Evolutionary conservation across 1,140 invertebrate species (phyloP).

Genomic region (Holotrichia oblita): DNA sequence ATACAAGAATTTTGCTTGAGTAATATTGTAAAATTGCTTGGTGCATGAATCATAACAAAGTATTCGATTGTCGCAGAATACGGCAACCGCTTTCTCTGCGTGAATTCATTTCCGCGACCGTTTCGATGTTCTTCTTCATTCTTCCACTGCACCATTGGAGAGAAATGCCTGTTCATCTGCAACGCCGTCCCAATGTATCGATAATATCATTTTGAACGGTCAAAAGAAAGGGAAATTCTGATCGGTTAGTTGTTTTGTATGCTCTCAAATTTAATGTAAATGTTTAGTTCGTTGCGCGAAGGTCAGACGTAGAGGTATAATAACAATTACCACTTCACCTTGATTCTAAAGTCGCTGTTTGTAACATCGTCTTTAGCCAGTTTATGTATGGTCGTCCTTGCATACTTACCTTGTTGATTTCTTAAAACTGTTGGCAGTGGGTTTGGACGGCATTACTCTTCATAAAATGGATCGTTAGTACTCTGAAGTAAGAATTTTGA

Average conservation of each 20-base stretch:
- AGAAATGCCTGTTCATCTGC: not conserved
- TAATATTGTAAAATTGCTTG: too few species aligned
- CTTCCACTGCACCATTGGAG: not conserved
- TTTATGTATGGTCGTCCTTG: not conserved
- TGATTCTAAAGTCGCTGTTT: not conserved
- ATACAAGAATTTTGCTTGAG: too few species aligned
- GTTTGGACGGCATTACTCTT: not conserved
- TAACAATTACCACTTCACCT: constrained; percentile 4
- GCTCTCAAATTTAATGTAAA: not conserved
- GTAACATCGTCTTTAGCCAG: not conserved
- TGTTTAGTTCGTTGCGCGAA: not conserved
- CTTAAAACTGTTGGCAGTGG: not conserved
- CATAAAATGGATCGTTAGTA: not conserved
- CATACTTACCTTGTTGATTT: not conserved
- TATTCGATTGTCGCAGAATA: too few species aligned
- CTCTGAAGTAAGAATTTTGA: not conserved
- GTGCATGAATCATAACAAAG: too few species aligned
- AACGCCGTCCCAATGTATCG: not conserved
- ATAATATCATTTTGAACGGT: not conserved
- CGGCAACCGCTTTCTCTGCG: not conserved
- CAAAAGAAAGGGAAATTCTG: constrained; percentile 23
- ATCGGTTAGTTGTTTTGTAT: not conserved
- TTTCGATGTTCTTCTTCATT: not conserved
- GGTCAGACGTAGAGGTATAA: constrained; percentile 15
- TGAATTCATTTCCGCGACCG: not conserved